A percentile compares a stretch with the other conserved stretches of the same genome.
Evolutionary conservation across 2,113 vertebrate species (phyloP).

Genomic region (Daboia siamensis): DNA sequence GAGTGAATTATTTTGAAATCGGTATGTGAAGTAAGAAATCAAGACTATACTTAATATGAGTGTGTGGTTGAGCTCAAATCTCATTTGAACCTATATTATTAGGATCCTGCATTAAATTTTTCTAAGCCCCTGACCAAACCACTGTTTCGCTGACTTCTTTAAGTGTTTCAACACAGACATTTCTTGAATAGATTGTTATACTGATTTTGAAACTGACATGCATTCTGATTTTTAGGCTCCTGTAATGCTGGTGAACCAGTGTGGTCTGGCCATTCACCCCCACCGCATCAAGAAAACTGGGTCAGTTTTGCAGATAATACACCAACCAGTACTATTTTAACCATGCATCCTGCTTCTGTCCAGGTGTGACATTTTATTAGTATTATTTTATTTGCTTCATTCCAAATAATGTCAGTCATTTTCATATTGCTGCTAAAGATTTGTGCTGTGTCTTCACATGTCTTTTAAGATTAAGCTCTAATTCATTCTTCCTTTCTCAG

Average conservation of each 20-base stretch:
- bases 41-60: not conserved
- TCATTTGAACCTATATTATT: not conserved
- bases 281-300: constrained; percentile 96
- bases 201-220: constrained; percentile 49
- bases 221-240: constrained; percentile 69
- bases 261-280: constrained; percentile 93
- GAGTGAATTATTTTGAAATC: not conserved
- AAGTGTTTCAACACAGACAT: not conserved
- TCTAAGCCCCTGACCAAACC: not conserved
- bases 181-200: constrained; percentile 15
- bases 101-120: not conserved
- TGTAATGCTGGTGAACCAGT: constrained; percentile 82
- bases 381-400: constrained; percentile 79
- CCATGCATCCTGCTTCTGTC: constrained; percentile 94
- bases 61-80: not conserved
- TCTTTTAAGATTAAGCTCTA: constrained; percentile 38
- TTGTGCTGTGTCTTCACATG: constrained; percentile 48
- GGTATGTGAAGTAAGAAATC: not conserved
- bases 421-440: constrained; percentile 55
- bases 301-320: constrained; percentile 99
- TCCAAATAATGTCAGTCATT: constrained; percentile 58
- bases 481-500: constrained; percentile 43
- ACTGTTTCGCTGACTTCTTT: not conserved
- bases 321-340: constrained; percentile 92
- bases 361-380: constrained; percentile 91